Percentiles rank a stretch among this genome's conserved stretches.
Conservation (phyloP, 2,888 invertebrate genomes). For the Pilophorus perplexus region DNA sequence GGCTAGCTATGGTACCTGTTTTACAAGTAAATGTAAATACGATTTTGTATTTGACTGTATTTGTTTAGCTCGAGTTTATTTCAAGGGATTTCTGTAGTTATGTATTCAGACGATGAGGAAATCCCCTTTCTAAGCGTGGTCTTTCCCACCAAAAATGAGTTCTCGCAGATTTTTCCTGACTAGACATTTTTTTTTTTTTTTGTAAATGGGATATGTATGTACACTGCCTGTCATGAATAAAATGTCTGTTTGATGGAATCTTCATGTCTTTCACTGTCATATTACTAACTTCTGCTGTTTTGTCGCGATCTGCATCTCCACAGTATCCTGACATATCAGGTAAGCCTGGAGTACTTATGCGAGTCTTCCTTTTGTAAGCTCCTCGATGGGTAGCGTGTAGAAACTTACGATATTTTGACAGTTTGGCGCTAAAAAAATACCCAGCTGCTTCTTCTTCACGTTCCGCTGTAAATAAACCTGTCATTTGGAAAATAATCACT, state of each 20-base stretch:
- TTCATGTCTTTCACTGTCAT: not conserved
- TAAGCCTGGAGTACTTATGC: too few relatives aligned
- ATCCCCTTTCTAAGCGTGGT: constrained; percentile 24
- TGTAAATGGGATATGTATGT: constrained; percentile 13
- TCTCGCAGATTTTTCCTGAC: constrained; percentile 5
- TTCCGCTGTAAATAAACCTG: too few relatives aligned
- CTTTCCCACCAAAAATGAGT: constrained; percentile 25
- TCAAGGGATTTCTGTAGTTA: not conserved
- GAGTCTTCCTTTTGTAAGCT: too few relatives aligned
- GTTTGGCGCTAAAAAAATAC: too few relatives aligned
- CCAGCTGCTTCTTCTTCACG: too few relatives aligned
- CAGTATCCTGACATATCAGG: too few relatives aligned
- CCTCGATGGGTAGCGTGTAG: too few relatives aligned
- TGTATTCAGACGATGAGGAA: too few relatives aligned
- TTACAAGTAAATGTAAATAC: constrained; percentile 25
- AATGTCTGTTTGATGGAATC: constrained; percentile 14
- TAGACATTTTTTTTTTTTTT: constrained; percentile 13
- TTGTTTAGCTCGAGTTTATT: constrained; percentile 8
- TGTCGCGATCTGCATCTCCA: too few relatives aligned
- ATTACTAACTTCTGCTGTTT: not conserved
- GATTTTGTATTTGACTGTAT: constrained; percentile 33
- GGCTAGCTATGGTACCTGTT: constrained; percentile 27
- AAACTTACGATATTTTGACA: too few relatives aligned
- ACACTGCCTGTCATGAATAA: constrained; percentile 33
- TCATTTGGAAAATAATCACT: too few relatives aligned